Conservation (phyloP, 2,888 invertebrate genomes). For the Heteromyza rotundicornis region DNA sequence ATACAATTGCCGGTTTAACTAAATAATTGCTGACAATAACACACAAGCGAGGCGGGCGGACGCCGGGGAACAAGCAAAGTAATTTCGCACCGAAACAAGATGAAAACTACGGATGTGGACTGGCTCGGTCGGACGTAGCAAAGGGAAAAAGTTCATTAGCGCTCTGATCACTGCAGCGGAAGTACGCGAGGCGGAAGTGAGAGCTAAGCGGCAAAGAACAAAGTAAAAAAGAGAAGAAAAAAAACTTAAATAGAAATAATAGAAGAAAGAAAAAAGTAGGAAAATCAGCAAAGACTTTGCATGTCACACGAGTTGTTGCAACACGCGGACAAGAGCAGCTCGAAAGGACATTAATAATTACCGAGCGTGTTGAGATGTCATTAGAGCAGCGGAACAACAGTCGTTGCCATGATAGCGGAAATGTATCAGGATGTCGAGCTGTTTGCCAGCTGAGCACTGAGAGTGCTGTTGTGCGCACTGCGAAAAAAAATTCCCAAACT, state of each 20-base stretch:
- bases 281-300: neutral
- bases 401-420: neutral
- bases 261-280: neutral
- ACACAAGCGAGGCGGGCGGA: neutral
- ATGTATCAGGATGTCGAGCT: neutral
- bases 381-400: neutral
- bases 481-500: no score
- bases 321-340: neutral
- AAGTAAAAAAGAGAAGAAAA: neutral
- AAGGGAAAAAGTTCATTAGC: constrained; percentile 10
- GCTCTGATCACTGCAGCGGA: constrained; percentile 14
- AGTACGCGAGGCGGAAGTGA: constrained; percentile 9
- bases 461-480: no score
- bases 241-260: neutral
- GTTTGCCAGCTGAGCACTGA: neutral
- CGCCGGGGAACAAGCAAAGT: neutral
- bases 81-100: neutral
- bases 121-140: neutral
- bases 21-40: constrained; percentile 23
- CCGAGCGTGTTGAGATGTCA: constrained; percentile 4
- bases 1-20: constrained; percentile 23
- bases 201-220: neutral
- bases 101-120: neutral
- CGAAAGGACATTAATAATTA: constrained; percentile 4
- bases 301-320: neutral